Evolutionary conservation across 2,113 vertebrate species (phyloP).

Genomic region (Antidorcas marsupialis): DNA sequence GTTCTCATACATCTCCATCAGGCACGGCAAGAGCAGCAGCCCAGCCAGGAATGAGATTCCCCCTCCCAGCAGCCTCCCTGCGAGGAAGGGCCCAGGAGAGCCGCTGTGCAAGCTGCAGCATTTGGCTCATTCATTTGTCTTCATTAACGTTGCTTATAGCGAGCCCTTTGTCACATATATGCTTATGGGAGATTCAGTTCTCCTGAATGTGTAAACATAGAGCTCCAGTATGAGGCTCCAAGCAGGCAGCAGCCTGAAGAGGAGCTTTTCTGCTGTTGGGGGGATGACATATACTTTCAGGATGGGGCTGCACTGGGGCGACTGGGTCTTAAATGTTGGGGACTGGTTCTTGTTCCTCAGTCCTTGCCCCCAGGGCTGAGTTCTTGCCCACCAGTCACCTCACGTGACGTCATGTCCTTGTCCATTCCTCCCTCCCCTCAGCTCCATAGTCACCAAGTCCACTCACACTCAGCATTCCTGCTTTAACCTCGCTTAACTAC

Average conservation of each 20-base stretch:
- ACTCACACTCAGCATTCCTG: background rate
- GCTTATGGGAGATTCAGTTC: slow-evolving; percentile 45
- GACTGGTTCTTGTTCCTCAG: background rate
- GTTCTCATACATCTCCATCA: slow-evolving; percentile 20
- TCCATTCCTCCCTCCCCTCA: background rate
- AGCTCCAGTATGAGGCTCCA: background rate
- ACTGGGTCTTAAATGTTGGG: background rate
- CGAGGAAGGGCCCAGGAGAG: slow-evolving; percentile 31
- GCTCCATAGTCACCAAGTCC: background rate
- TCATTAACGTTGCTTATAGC: slow-evolving; percentile 62
- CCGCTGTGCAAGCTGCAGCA: background rate
- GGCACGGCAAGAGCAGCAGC: background rate
- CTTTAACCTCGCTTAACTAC: too few species aligned
- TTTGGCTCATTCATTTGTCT: slow-evolving; percentile 63
- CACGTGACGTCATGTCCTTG: background rate
- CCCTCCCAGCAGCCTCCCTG: background rate
- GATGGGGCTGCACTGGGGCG: background rate
- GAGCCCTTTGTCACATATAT: slow-evolving; percentile 51
- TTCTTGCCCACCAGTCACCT: background rate
- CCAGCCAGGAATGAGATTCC: background rate
- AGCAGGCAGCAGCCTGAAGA: background rate
- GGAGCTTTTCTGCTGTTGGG: background rate
- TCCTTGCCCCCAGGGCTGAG: background rate
- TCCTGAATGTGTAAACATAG: slow-evolving; percentile 54
- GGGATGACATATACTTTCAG: background rate